phyloP scores from a whole-genome alignment of 2,888 invertebrate genomes.

The Lasioglossum malachurum region DNA sequence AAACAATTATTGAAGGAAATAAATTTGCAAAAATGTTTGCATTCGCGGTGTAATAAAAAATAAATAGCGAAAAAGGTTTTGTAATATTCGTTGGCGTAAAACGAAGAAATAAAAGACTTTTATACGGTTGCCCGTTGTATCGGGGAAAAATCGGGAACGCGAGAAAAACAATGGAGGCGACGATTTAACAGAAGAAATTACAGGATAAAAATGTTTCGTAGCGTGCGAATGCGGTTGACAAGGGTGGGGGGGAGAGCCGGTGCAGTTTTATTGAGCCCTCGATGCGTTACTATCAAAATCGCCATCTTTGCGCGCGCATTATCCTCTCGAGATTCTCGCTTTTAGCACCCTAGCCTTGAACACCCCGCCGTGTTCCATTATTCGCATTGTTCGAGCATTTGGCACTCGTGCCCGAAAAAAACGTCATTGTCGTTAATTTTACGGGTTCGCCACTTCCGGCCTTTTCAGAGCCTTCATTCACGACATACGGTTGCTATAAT shows the following conservation, averaged over 20 bases:
- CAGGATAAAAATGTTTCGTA: constrained; percentile 8
- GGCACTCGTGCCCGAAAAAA: constrained; percentile 42
- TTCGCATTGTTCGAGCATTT: constrained; percentile 64
- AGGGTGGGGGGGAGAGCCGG: background rate
- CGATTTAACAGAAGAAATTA: constrained; percentile 3
- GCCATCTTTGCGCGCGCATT: constrained; percentile 34
- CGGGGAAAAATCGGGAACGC: background rate
- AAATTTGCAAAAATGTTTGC: background rate
- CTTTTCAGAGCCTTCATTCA: constrained; percentile 13
- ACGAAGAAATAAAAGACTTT: background rate
- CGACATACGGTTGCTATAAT: constrained; percentile 40
- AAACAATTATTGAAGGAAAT: background rate
- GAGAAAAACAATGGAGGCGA: background rate
- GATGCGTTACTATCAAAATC: constrained; percentile 24
- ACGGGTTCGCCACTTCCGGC: constrained; percentile 39
- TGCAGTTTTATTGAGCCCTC: constrained; percentile 14
- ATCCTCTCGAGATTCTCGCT: constrained; percentile 42
- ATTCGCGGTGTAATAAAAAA: background rate
- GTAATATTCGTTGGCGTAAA: background rate
- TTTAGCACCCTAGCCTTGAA: constrained; percentile 39
- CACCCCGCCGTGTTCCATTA: constrained; percentile 57
- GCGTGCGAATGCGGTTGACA: background rate
- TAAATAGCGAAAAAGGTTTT: background rate
- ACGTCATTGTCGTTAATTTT: constrained; percentile 49
- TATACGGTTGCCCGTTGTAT: background rate